phyloP scores from a whole-genome alignment of 2,113 vertebrate species.

The Elephantulus edwardii region DNA sequence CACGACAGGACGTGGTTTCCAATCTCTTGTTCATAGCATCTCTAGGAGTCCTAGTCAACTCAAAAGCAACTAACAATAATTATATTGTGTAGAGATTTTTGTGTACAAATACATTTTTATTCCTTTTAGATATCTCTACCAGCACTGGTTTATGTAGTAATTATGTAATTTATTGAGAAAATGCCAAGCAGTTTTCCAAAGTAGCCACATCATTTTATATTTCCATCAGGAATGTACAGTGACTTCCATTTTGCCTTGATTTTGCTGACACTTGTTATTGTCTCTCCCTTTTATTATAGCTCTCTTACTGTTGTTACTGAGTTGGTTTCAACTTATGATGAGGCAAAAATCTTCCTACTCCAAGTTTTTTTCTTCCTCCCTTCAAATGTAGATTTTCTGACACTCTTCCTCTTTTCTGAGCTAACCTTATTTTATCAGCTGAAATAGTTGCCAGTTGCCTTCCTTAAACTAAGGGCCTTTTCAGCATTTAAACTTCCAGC shows the following conservation, averaged over 20 bases:
- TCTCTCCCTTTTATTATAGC: neutral
- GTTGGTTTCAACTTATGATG: too few relatives aligned
- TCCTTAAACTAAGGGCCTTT: neutral
- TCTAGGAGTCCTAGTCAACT: too few relatives aligned
- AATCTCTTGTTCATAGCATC: too few relatives aligned
- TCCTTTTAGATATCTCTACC: neutral
- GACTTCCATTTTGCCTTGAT: neutral
- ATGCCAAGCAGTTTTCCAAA: neutral
- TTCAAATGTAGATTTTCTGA: neutral
- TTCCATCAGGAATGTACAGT: neutral
- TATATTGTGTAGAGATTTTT: neutral
- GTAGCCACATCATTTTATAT: neutral
- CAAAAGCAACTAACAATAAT: too few relatives aligned
- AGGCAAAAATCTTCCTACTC: neutral
- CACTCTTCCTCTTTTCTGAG: neutral
- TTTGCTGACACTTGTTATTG: neutral
- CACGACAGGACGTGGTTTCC: too few relatives aligned
- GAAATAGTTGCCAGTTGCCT: neutral
- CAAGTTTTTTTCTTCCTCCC: neutral
- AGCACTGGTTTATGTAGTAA: neutral
- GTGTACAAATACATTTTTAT: neutral
- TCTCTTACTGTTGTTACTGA: neutral
- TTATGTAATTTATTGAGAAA: neutral
- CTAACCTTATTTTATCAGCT: neutral
- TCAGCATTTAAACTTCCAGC: neutral